phyloP scores from a whole-genome alignment of 2,113 vertebrate species.

The Megaceryle maxima region DNA sequence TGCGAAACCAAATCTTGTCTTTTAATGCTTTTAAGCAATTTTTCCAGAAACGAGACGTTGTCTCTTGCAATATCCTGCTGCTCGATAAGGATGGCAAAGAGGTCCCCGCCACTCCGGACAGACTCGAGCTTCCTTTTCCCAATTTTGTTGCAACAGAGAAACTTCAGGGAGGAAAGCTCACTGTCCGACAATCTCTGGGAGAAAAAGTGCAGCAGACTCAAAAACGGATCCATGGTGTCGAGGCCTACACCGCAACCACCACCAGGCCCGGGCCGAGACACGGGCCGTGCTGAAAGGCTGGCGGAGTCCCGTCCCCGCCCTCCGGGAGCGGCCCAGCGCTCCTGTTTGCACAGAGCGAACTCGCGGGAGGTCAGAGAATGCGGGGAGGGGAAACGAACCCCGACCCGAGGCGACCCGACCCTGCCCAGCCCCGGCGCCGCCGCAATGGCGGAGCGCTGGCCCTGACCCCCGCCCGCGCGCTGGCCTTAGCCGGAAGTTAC shows the following conservation, averaged over 20 bases:
- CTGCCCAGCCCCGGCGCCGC: rapidly evolving
- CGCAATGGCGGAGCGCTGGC: rapidly evolving
- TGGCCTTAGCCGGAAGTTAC: neutral
- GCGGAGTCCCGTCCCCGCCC: rapidly evolving
- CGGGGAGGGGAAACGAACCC: rapidly evolving
- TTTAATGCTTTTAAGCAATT: neutral
- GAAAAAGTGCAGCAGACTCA: constrained; percentile 59
- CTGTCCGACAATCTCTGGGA: constrained; percentile 15
- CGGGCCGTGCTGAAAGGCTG: no score
- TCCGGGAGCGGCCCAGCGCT: neutral
- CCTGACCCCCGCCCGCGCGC: neutral
- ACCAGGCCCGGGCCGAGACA: no score
- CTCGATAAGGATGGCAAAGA: constrained; percentile 74
- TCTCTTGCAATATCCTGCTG: neutral
- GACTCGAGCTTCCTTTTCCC: constrained; percentile 61
- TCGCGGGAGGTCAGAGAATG: rapidly evolving
- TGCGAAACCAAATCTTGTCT: constrained; percentile 47
- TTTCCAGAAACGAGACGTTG: neutral
- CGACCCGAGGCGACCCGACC: rapidly evolving
- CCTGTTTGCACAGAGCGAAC: neutral
- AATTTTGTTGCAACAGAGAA: constrained; percentile 46
- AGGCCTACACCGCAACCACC: neutral
- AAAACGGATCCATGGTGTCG: constrained; percentile 42
- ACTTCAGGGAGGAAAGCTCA: constrained; percentile 65
- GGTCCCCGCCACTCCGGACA: neutral